Percentiles rank a stretch among this genome's conserved stretches.
Conservation (phyloP, 1,140 invertebrate species). For the Drosophila kepulauana region DNA sequence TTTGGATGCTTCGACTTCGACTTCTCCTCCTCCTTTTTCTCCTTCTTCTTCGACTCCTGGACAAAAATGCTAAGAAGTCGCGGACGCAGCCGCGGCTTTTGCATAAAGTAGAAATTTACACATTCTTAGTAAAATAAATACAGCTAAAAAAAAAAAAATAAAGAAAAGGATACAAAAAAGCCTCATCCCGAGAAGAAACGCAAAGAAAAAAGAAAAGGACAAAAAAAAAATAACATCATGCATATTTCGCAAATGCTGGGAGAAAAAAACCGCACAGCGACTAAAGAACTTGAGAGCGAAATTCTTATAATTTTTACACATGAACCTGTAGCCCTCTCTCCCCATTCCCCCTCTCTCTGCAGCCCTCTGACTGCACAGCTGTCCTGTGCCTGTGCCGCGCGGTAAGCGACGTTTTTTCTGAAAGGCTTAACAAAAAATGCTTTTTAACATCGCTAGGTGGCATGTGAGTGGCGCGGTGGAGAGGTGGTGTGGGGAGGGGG, state of each 20-base stretch:
- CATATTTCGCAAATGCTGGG: conserved; percentile 51
- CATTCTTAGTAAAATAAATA: conserved; percentile 81
- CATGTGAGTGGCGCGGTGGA: neutral
- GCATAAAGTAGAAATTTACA: conserved; percentile 83
- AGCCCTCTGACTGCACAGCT: neutral
- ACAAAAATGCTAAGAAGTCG: conserved; percentile 78
- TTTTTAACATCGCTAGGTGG: conserved; percentile 63
- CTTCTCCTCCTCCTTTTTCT: neutral
- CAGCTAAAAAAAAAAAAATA: conserved; percentile 16
- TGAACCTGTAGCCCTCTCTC: conserved; percentile 24
- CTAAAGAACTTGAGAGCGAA: conserved; percentile 79
- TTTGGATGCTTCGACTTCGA: conserved; percentile 6
- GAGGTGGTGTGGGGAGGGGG: neutral
- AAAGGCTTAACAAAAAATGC: conserved; percentile 82
- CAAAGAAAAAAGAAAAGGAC: conserved; percentile 23
- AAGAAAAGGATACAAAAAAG: conserved; percentile 28
- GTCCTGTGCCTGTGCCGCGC: conserved; percentile 21
- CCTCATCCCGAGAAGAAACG: conserved; percentile 2
- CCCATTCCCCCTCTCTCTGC: neutral
- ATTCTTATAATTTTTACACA: conserved; percentile 81
- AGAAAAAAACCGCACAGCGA: conserved; percentile 36
- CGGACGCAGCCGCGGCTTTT: conserved; percentile 66
- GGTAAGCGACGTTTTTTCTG: conserved; percentile 54
- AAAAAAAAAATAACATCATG: conserved; percentile 39
- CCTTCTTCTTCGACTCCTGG: neutral